Evolutionary conservation across 2,888 invertebrate genomes (phyloP).

Genomic region (Rhamnusium bicolor): DNA sequence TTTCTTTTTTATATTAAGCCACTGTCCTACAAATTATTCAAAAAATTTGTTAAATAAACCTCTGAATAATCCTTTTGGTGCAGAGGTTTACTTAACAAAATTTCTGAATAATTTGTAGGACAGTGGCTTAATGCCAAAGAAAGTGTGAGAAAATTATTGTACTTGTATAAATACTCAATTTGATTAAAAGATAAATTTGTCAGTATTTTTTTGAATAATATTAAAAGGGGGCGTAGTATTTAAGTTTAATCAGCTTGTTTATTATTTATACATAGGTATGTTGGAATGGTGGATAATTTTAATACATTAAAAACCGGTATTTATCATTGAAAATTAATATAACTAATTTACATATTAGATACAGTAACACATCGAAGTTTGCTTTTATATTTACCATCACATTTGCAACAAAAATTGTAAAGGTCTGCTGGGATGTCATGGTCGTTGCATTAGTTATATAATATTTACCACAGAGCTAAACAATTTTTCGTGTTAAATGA

Average conservation of each 20-base stretch:
- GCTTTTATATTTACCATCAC: not conserved
- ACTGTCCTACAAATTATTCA: too few species aligned
- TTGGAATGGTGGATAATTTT: not conserved
- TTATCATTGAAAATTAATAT: not conserved
- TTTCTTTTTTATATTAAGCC: too few species aligned
- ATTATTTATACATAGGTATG: not conserved
- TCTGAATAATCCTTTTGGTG: too few species aligned
- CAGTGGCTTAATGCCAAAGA: too few species aligned
- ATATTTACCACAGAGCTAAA: not conserved
- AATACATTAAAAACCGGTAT: not conserved
- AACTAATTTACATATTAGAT: conserved; percentile 14
- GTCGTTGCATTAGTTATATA: conserved; percentile 7
- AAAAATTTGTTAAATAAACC: too few species aligned
- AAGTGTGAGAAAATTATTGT: too few species aligned
- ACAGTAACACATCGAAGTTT: not conserved
- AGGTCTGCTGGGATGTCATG: conserved; percentile 10
- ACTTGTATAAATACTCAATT: too few species aligned
- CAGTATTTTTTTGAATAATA: too few species aligned
- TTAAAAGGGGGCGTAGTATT: not conserved
- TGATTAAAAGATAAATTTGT: too few species aligned
- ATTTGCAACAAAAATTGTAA: not conserved
- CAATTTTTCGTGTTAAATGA: not conserved
- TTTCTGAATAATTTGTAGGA: too few species aligned
- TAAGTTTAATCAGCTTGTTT: too few species aligned
- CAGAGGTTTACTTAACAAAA: too few species aligned